phyloP scores from a whole-genome alignment of 2,113 vertebrate genomes.

The Pterocles orientalis region DNA sequence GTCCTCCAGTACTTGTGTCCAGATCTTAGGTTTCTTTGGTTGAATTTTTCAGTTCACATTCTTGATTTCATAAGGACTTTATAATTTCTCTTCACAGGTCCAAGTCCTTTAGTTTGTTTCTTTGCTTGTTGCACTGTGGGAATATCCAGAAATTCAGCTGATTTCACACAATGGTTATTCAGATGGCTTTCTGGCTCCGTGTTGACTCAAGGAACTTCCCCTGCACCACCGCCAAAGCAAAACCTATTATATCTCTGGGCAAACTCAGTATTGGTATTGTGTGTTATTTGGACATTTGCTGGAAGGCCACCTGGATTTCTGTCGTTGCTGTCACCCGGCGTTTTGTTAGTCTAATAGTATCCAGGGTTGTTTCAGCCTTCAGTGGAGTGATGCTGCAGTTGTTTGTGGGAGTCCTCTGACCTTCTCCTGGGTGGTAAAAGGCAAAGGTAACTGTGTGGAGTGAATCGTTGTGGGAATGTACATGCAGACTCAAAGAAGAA shows the following conservation, averaged over 20 bases:
- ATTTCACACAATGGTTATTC: background rate
- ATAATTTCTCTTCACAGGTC: background rate
- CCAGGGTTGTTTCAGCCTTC: slow-evolving; percentile 6
- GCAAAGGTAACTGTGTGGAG: slow-evolving; percentile 26
- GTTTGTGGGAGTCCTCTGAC: background rate
- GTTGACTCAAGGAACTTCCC: background rate
- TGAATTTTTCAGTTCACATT: background rate
- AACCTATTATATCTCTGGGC: background rate
- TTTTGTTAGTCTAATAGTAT: background rate
- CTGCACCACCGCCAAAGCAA: background rate
- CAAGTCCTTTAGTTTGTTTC: background rate
- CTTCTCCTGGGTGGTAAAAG: slow-evolving; percentile 1
- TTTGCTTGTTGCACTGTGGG: background rate
- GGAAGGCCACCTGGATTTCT: background rate
- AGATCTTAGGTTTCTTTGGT: background rate
- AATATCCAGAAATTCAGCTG: background rate
- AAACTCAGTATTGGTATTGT: background rate
- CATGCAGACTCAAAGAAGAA: slow-evolving; percentile 72
- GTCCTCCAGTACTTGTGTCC: background rate
- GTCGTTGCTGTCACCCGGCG: background rate
- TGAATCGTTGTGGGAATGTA: background rate
- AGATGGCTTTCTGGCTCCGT: background rate
- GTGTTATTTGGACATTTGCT: background rate
- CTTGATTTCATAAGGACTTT: background rate
- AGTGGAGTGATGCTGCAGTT: background rate